A percentile compares a stretch with the other conserved stretches of the same genome.
These are phyloP conservation scores for Leuciscus idus DNA, from an alignment of 2,113 vertebrate genomes.

Conservation along the genomic window DNA sequence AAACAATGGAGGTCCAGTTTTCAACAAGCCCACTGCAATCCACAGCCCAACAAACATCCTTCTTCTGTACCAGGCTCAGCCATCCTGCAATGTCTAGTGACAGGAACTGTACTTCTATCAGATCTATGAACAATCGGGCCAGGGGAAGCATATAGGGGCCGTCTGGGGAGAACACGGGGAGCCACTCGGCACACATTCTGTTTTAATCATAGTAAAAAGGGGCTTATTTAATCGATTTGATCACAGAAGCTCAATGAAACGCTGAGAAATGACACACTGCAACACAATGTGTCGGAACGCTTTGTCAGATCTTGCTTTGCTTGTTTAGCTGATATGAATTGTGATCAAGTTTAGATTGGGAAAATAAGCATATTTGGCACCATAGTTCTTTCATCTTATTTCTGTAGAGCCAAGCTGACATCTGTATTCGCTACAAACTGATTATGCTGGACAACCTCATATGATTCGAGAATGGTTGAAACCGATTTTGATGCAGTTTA, in stretches of 20 bases:
- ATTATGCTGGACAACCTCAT: slow-evolving; percentile 62
- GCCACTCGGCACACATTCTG: slow-evolving; percentile 2
- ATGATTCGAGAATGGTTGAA: slow-evolving; percentile 47
- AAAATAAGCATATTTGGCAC: not conserved
- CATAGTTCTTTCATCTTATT: not conserved
- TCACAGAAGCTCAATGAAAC: slow-evolving; percentile 4
- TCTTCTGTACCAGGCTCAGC: slow-evolving; percentile 48
- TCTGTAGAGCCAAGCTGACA: slow-evolving; percentile 52
- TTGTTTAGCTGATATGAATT: not conserved
- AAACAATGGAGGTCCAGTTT: slow-evolving; percentile 55
- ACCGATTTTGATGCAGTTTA: slow-evolving; percentile 51
- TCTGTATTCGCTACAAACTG: slow-evolving; percentile 56
- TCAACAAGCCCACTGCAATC: slow-evolving; percentile 50
- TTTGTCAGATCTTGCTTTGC: not conserved
- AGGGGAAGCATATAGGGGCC: not conserved
- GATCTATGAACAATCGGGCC: not conserved
- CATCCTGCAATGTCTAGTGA: slow-evolving; percentile 37
- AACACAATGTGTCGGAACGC: not conserved
- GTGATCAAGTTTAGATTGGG: not conserved
- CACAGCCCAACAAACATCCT: slow-evolving; percentile 41
- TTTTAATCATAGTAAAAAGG: slow-evolving; percentile 32
- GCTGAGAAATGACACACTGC: not conserved
- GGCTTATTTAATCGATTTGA: slow-evolving; percentile 20
- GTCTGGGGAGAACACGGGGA: not conserved
- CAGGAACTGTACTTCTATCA: slow-evolving; percentile 39